These are phyloP conservation scores for Myrmophylax atrothorax DNA, from an alignment of 2,113 vertebrate genomes.

Conservation along the genomic window DNA sequence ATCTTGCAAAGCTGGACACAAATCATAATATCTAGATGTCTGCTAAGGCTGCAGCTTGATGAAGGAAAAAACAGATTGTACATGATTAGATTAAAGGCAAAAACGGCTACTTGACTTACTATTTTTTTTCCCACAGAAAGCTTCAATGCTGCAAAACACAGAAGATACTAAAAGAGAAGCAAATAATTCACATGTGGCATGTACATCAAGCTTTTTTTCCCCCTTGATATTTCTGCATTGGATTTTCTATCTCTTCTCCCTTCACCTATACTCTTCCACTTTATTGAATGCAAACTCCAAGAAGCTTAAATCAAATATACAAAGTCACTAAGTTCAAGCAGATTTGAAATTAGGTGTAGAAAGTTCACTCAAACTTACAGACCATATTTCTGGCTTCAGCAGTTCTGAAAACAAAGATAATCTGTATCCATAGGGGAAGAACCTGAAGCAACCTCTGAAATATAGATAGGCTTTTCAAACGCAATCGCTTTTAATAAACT, in stretches of 20 bases:
- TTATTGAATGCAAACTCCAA: constrained; percentile 46
- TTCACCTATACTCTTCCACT: background rate
- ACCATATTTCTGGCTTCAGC: constrained; percentile 17
- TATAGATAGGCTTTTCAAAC: background rate
- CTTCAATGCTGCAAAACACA: background rate
- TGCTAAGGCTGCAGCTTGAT: background rate
- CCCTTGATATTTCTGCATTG: background rate
- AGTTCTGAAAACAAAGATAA: constrained; percentile 34
- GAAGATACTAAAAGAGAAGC: background rate
- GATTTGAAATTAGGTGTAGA: constrained; percentile 57
- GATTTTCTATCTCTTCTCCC: constrained; percentile 8
- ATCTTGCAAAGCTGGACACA: background rate
- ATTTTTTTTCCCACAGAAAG: background rate
- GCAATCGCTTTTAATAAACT: background rate
- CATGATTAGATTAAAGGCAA: background rate
- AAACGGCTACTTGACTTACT: background rate
- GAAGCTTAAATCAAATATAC: constrained; percentile 47
- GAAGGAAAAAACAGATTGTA: background rate
- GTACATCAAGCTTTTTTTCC: background rate
- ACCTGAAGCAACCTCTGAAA: background rate
- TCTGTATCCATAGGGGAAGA: background rate
- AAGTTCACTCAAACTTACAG: constrained; percentile 39
- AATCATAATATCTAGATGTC: background rate
- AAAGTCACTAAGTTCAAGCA: constrained; percentile 44
- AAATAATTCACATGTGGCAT: background rate